A percentile compares a stretch with the other conserved stretches of the same genome.
phyloP scores from a whole-genome alignment of 1,140 invertebrate species.

The Capitella teleta region DNA sequence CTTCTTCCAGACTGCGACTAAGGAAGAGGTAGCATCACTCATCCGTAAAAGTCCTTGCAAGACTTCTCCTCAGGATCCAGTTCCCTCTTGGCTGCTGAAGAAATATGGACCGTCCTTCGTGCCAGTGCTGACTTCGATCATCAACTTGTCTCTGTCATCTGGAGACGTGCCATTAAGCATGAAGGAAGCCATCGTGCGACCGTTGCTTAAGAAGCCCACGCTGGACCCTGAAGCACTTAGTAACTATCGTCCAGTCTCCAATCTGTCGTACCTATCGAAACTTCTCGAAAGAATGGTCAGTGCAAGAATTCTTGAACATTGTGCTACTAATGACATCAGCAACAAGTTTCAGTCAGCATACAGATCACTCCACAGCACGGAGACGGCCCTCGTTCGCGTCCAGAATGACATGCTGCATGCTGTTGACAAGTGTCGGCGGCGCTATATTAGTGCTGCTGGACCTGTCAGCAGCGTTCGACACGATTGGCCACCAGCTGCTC shows the following conservation, averaged over 20 bases:
- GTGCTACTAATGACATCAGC: neutral
- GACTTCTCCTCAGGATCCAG: neutral
- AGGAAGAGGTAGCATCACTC: too few species aligned
- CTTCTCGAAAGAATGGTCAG: neutral
- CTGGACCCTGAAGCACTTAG: neutral
- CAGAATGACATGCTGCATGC: neutral
- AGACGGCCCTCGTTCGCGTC: neutral
- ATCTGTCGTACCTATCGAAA: slow-evolving; percentile 1
- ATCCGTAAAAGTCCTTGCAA: neutral
- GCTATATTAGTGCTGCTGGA: neutral
- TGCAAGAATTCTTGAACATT: neutral
- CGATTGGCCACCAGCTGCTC: neutral
- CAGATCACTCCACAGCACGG: neutral
- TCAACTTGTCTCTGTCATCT: neutral
- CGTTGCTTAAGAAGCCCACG: neutral
- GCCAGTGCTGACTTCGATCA: slow-evolving; percentile 1
- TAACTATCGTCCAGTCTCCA: neutral
- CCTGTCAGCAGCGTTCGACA: neutral
- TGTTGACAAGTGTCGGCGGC: neutral
- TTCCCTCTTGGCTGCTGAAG: neutral
- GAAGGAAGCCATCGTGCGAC: neutral
- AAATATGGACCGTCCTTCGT: neutral
- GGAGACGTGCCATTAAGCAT: neutral
- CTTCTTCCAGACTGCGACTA: too few species aligned
- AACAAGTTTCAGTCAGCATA: neutral